Percentiles rank a stretch among this genome's conserved stretches.
These are phyloP conservation scores for Entomobrya multifasciata DNA, from an alignment of 2,888 invertebrate species.

Conservation along the genomic window DNA sequence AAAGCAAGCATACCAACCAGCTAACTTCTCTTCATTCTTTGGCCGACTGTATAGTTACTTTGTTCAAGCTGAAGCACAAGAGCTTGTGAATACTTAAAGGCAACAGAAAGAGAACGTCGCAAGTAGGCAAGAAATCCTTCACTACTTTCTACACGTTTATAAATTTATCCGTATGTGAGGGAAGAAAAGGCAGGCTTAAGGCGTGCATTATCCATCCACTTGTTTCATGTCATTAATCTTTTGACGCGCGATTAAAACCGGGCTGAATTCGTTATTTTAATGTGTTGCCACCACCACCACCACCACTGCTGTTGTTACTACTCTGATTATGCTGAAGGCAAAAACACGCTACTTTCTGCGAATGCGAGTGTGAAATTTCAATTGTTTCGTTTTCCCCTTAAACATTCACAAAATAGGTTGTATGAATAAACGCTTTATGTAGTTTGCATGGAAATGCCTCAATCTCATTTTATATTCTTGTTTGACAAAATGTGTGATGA, in stretches of 20 bases:
- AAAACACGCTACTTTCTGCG: neutral
- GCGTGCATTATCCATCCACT: neutral
- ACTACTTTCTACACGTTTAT: neutral
- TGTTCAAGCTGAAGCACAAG: too few species aligned
- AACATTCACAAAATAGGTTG: too few species aligned
- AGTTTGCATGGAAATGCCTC: too few species aligned
- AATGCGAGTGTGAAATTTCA: neutral
- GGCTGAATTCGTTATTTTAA: constrained; percentile 42
- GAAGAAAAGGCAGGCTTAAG: neutral
- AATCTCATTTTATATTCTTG: too few species aligned
- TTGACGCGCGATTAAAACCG: constrained; percentile 47
- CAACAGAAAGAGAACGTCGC: neutral
- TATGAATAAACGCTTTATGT: too few species aligned
- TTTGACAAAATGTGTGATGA: too few species aligned
- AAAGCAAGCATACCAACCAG: neutral
- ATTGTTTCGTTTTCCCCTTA: neutral
- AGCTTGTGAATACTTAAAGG: neutral
- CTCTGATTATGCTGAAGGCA: neutral
- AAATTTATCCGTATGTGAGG: neutral
- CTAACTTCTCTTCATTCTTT: neutral
- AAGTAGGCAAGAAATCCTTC: neutral
- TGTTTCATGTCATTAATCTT: constrained; percentile 41
- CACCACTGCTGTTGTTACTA: neutral
- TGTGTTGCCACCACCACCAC: neutral
- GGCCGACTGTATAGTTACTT: neutral